A percentile compares a stretch with the other conserved stretches of the same genome.
phyloP scores from a whole-genome alignment of 64 coral and sea anemone species.

The Actinia tenebrosa region DNA sequence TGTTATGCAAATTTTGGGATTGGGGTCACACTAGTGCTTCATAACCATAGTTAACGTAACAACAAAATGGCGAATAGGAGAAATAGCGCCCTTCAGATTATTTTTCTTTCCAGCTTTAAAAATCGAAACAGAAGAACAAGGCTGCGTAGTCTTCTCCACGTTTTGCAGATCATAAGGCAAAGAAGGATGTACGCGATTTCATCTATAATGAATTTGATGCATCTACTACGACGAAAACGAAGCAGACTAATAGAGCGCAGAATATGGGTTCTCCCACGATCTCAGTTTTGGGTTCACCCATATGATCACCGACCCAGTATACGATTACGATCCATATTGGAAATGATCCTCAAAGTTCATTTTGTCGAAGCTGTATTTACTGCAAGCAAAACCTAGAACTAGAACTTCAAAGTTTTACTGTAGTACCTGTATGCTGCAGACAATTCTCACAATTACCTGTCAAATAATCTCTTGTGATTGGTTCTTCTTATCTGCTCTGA shows the following conservation, averaged over 20 bases:
- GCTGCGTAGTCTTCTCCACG: neutral
- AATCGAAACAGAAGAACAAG: constrained; percentile 5
- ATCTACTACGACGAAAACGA: neutral
- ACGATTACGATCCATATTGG: constrained; percentile 17
- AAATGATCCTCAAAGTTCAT: too few relatives aligned
- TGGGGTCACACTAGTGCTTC: neutral
- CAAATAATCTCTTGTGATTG: neutral
- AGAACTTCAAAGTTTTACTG: neutral
- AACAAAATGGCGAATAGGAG: neutral
- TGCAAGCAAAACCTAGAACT: neutral
- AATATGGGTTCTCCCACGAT: constrained; percentile 20
- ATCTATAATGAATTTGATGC: neutral
- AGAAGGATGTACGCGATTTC: neutral
- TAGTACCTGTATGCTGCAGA: neutral
- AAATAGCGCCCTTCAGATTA: neutral
- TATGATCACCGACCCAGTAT: neutral
- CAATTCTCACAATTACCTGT: neutral
- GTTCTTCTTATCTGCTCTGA: too few relatives aligned
- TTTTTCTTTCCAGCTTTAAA: neutral
- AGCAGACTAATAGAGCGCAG: neutral
- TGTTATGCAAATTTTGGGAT: neutral
- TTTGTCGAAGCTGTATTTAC: neutral
- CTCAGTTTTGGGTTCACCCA: constrained; percentile 31
- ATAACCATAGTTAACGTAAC: too few relatives aligned
- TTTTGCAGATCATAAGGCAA: neutral